These are phyloP conservation scores for Diarsia mendica DNA, from an alignment of 2,888 invertebrate genomes.

Conservation along the genomic window DNA sequence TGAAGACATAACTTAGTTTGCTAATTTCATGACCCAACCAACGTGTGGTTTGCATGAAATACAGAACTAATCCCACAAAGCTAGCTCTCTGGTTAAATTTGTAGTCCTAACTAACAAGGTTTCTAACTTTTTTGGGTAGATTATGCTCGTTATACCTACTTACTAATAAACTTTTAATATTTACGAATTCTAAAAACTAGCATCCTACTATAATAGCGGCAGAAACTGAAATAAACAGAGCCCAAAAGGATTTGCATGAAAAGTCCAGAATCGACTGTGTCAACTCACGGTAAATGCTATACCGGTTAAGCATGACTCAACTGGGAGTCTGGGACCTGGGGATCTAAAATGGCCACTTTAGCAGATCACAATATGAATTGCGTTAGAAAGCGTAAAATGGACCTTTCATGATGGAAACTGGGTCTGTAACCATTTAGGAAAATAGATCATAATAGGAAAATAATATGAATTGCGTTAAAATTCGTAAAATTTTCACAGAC, in stretches of 20 bases:
- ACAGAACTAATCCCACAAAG: slow-evolving; percentile 9
- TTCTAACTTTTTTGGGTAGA: not conserved
- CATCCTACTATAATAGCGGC: not conserved
- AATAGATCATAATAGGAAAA: too few relatives aligned
- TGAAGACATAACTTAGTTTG: too few relatives aligned
- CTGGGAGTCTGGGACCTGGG: too few relatives aligned
- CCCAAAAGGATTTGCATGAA: not conserved
- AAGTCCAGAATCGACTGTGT: not conserved
- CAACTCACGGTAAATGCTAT: not conserved
- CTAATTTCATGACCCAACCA: not conserved
- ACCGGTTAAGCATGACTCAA: not conserved
- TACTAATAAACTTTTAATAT: not conserved
- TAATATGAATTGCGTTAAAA: too few relatives aligned
- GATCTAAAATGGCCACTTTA: too few relatives aligned
- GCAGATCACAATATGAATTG: too few relatives aligned
- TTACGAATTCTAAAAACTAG: not conserved
- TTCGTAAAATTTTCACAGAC: too few relatives aligned
- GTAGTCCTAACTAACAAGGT: not conserved
- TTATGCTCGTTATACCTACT: not conserved
- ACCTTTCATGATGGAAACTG: too few relatives aligned
- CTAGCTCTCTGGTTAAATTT: not conserved
- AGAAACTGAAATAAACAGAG: not conserved
- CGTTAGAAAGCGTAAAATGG: too few relatives aligned
- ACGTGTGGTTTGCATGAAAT: not conserved
- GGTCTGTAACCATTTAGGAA: too few relatives aligned